phyloP scores from a whole-genome alignment of 2,113 vertebrate species.

The Misgurnus mizolepis region DNA sequence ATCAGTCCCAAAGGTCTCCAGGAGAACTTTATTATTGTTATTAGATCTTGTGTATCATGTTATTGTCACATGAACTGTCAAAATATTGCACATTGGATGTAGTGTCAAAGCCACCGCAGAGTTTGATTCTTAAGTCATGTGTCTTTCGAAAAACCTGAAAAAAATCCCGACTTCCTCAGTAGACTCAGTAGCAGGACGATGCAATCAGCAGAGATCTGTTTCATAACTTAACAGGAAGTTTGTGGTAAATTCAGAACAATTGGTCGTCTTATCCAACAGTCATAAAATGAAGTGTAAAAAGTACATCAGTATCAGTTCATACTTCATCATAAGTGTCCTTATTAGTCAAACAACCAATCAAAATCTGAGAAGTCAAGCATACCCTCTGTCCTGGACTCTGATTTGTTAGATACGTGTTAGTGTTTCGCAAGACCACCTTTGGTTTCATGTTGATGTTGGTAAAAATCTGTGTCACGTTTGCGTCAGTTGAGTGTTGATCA shows the following conservation, averaged over 20 bases:
- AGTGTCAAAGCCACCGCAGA: too few relatives aligned
- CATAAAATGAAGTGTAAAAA: background rate
- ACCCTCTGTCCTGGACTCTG: background rate
- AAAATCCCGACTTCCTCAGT: background rate
- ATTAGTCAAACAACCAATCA: slow-evolving; percentile 42
- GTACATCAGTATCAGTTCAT: slow-evolving; percentile 2
- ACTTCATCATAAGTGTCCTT: background rate
- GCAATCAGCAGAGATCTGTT: background rate
- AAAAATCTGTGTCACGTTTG: slow-evolving; percentile 34
- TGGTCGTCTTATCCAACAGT: background rate
- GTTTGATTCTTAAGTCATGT: too few relatives aligned
- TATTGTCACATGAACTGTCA: too few relatives aligned
- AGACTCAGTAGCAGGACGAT: background rate
- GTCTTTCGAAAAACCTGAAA: background rate
- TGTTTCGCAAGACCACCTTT: background rate
- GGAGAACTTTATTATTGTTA: background rate
- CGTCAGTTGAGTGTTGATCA: slow-evolving; percentile 42
- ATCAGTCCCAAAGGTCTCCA: too few relatives aligned
- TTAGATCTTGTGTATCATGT: background rate
- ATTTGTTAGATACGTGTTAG: background rate
- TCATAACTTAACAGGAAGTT: background rate
- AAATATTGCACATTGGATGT: too few relatives aligned
- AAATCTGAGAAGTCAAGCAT: background rate
- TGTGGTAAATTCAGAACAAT: background rate
- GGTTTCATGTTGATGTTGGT: background rate